phyloP scores from a whole-genome alignment of 2,113 vertebrate genomes.

The Heliornis fulica region DNA sequence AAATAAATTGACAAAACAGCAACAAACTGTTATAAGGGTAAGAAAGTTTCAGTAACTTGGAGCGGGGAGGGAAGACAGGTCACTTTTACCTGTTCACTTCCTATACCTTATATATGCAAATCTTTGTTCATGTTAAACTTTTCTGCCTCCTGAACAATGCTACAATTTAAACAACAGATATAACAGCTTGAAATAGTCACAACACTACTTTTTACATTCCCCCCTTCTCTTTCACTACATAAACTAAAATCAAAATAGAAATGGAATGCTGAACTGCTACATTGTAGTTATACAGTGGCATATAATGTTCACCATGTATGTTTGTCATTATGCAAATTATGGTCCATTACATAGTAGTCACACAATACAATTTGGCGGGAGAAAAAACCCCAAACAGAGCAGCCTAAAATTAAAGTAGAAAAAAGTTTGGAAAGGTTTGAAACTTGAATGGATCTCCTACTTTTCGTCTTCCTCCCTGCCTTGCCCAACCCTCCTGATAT shows the following conservation, averaged over 20 bases:
- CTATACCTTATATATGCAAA: background rate
- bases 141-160: background rate
- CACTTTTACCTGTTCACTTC: background rate
- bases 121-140: background rate
- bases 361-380: background rate
- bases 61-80: background rate
- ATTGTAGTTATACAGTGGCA: background rate
- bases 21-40: background rate
- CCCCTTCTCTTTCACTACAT: background rate
- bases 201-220: background rate
- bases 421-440: background rate
- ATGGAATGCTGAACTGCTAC: background rate
- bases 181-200: background rate
- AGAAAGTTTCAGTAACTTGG: background rate
- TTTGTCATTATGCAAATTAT: background rate
- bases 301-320: background rate
- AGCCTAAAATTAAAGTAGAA: background rate
- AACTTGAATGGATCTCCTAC: background rate
- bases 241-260: background rate
- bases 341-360: background rate
- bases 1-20: background rate
- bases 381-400: background rate
- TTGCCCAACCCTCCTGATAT: background rate
- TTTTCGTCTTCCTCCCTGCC: background rate
- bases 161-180: background rate